Conservation (phyloP, 2,888 invertebrate species). For the Gymnocheta viridis region DNA sequence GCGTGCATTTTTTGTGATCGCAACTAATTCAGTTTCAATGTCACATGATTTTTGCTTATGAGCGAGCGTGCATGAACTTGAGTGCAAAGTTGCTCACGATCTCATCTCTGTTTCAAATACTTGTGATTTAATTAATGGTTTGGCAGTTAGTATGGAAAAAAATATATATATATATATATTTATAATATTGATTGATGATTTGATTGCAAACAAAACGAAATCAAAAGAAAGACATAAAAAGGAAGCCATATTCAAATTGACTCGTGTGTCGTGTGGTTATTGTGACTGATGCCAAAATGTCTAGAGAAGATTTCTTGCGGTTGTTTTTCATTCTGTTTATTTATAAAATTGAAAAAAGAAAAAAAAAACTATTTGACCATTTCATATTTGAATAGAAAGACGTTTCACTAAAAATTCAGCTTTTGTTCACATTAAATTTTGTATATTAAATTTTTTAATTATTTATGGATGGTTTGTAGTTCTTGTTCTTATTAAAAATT, state of each 20-base stretch:
- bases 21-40: too few species aligned
- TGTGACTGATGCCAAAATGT: constrained; percentile 65
- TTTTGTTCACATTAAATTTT: constrained; percentile 23
- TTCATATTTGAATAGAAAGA: constrained; percentile 18
- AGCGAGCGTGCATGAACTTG: not conserved
- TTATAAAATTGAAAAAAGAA: not conserved
- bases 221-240: constrained; percentile 4
- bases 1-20: too few species aligned
- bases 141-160: constrained; percentile 25
- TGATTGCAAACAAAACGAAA: constrained; percentile 6
- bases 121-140: constrained; percentile 49
- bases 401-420: not conserved
- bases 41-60: too few species aligned
- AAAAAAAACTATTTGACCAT: constrained; percentile 12
- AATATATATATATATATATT: too few species aligned
- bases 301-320: constrained; percentile 41
- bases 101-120: constrained; percentile 3
- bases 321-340: constrained; percentile 24
- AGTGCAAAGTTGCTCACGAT: not conserved
- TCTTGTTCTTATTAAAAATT: not conserved
- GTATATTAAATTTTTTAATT: constrained; percentile 8
- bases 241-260: constrained; percentile 40
- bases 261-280: constrained; percentile 50
- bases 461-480: not conserved
- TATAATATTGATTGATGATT: constrained; percentile 53